Conservation (phyloP, 1,140 invertebrate species). For the Stenopsyche tienmushanensis region DNA sequence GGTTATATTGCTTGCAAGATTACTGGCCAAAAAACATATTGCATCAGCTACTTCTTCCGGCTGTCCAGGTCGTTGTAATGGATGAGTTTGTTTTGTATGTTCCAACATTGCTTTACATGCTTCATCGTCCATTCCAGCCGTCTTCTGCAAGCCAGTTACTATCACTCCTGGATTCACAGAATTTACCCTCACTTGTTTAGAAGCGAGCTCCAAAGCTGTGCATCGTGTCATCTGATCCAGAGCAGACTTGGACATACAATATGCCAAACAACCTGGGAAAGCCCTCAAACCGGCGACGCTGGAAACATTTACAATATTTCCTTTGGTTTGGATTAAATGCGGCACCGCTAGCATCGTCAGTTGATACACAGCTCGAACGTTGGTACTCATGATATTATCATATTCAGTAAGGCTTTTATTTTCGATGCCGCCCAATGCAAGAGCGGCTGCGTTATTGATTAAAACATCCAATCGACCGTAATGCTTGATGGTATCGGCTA, state of each 20-base stretch:
- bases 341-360: slow-evolving; percentile 75
- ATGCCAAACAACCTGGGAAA: slow-evolving; percentile 66
- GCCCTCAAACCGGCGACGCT: slow-evolving; percentile 76
- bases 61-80: slow-evolving; percentile 71
- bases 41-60: slow-evolving; percentile 71
- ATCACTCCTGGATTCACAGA: slow-evolving; percentile 75
- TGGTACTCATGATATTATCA: slow-evolving; percentile 72
- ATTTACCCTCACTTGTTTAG: slow-evolving; percentile 75
- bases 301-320: slow-evolving; percentile 80
- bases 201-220: slow-evolving; percentile 65
- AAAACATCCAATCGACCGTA: slow-evolving; percentile 66
- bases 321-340: slow-evolving; percentile 69
- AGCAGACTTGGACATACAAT: slow-evolving; percentile 80
- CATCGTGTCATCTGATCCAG: slow-evolving; percentile 80
- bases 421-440: slow-evolving; percentile 72
- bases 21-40: slow-evolving; percentile 77
- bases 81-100: slow-evolving; percentile 71
- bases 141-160: slow-evolving; percentile 72
- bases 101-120: slow-evolving; percentile 71
- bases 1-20: slow-evolving; percentile 75
- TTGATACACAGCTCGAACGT: slow-evolving; percentile 72
- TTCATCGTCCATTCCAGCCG: slow-evolving; percentile 67
- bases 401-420: slow-evolving; percentile 70
- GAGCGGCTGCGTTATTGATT: slow-evolving; percentile 79
- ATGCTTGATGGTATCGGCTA: slow-evolving; percentile 60